Percentiles rank a stretch among this genome's conserved stretches.
Evolutionary conservation across 2,113 vertebrate genomes (phyloP).

Genomic region (Neofelis nebulosa): DNA sequence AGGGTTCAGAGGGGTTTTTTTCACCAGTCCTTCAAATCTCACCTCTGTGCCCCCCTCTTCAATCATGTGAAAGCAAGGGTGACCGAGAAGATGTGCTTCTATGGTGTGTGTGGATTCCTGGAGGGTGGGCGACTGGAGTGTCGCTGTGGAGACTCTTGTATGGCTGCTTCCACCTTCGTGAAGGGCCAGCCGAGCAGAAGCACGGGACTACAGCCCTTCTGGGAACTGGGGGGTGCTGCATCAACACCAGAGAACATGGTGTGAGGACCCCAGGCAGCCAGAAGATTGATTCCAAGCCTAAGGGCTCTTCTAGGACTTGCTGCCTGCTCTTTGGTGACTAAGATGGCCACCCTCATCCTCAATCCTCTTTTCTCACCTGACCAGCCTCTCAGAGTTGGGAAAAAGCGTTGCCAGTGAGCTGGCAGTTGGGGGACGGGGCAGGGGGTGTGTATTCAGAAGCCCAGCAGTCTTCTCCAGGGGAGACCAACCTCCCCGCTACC

Average conservation of each 20-base stretch:
- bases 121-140: neutral
- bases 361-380: neutral
- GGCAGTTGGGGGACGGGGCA: neutral
- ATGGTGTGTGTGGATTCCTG: neutral
- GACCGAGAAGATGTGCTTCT: neutral
- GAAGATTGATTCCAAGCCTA: neutral
- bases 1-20: too few species aligned
- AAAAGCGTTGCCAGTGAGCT: neutral
- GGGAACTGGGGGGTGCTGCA: neutral
- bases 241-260: neutral
- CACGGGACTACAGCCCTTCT: fast-evolving
- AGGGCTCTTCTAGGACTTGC: neutral
- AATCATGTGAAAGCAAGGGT: neutral
- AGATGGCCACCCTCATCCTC: too few species aligned
- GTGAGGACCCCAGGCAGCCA: neutral
- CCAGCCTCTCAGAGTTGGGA: neutral
- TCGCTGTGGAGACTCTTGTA: neutral
- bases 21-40: neutral
- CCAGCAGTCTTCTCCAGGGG: fast-evolving
- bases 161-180: neutral
- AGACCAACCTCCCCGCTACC: fast-evolving
- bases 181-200: neutral
- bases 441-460: neutral
- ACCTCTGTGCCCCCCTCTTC: neutral
- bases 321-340: neutral